Percentiles rank a stretch among this genome's conserved stretches.
These are phyloP conservation scores for Xanthia icteritia DNA, from an alignment of 2,888 invertebrate species.

Conservation along the genomic window DNA sequence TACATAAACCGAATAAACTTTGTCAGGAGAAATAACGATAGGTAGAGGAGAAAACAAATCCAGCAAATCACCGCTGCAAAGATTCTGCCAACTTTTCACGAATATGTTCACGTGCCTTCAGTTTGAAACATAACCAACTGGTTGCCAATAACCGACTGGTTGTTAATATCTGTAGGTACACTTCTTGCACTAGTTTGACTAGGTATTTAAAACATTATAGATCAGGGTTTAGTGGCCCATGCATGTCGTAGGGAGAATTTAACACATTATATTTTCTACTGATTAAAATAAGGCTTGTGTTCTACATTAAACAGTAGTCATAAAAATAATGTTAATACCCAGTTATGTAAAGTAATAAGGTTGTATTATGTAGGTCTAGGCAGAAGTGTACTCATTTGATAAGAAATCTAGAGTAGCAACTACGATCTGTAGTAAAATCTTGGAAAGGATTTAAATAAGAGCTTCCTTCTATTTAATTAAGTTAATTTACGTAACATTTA, in stretches of 20 bases:
- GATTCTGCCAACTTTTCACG: no score
- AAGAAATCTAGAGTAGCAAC: constrained; percentile 16
- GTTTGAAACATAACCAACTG: no score
- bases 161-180: neutral
- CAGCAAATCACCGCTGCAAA: no score
- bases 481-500: no score
- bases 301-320: constrained; percentile 16
- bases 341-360: neutral
- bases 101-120: no score
- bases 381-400: constrained; percentile 35
- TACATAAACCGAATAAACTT: no score
- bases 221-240: neutral
- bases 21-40: no score
- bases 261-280: neutral
- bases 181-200: neutral
- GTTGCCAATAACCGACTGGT: no score
- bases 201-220: no score
- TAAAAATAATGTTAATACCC: constrained; percentile 10
- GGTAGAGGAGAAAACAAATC: no score
- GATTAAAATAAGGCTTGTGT: constrained; percentile 13
- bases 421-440: neutral
- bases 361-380: constrained; percentile 4
- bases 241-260: neutral
- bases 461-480: no score
- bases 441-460: neutral